phyloP scores from a whole-genome alignment of 2,113 vertebrate genomes.

The Saccopteryx bilineata region DNA sequence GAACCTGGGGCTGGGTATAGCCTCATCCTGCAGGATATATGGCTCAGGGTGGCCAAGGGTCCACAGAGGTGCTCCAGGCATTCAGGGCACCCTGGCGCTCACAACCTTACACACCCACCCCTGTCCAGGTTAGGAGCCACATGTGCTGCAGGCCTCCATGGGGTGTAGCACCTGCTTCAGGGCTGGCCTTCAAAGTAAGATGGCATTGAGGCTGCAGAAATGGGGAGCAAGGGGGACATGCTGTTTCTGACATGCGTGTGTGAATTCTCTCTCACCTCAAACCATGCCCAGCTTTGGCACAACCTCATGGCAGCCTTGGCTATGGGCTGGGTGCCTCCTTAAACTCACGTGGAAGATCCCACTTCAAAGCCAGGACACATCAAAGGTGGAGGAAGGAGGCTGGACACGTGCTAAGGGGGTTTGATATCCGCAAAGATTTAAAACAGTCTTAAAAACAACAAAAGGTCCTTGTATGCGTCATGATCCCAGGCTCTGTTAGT shows the following conservation, averaged over 20 bases:
- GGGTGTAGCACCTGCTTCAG: background rate
- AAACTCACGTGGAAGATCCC: no score
- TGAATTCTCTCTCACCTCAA: background rate
- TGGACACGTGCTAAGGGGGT: fast-evolving
- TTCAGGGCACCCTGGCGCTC: fast-evolving
- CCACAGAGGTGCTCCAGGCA: background rate
- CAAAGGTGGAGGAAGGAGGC: no score
- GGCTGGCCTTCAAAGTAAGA: background rate
- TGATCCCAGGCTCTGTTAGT: fast-evolving
- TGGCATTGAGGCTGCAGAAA: background rate
- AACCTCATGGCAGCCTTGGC: background rate
- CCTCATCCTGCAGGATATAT: background rate
- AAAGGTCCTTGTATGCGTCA: no score
- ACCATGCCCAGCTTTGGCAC: background rate
- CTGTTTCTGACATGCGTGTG: background rate
- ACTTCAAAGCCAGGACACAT: background rate
- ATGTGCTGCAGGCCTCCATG: fast-evolving
- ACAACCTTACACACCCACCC: no score
- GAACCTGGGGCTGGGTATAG: background rate
- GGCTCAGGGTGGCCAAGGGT: fast-evolving
- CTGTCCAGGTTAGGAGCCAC: background rate
- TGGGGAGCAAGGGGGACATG: fast-evolving
- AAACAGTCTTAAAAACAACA: background rate
- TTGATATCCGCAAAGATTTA: fast-evolving
- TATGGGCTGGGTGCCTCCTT: background rate